Evolutionary conservation across 2,797 vertebrate genomes (phyloP).

Genomic region (Zalophus californianus): DNA sequence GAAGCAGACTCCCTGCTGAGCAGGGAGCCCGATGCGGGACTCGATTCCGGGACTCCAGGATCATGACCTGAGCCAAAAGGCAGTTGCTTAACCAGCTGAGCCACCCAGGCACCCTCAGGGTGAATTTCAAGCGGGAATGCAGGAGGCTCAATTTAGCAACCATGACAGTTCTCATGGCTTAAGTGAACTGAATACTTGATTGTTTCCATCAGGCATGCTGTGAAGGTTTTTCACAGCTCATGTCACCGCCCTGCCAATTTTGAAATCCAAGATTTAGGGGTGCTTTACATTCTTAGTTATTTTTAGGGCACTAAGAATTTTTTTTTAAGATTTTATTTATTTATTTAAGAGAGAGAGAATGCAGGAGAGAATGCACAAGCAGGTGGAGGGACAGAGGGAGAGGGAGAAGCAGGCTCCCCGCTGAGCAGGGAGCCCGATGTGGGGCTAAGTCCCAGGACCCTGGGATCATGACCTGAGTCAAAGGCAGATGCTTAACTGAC

Average conservation of each 20-base stretch:
- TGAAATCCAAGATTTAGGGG: neutral
- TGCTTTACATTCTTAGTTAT: neutral
- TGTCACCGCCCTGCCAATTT: neutral
- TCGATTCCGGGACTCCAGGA: too few species aligned
- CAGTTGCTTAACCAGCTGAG: too few species aligned
- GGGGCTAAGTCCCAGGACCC: neutral
- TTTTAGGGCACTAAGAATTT: neutral
- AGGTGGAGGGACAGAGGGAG: neutral
- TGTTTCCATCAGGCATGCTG: neutral
- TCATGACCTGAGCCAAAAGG: too few species aligned
- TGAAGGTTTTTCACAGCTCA: neutral
- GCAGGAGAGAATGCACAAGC: neutral
- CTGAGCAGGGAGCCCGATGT: too few species aligned
- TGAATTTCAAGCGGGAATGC: neutral
- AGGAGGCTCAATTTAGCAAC: neutral
- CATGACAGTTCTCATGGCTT: neutral
- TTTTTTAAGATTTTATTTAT: neutral
- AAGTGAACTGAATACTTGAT: neutral
- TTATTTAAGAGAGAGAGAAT: neutral
- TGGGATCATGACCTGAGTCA: neutral
- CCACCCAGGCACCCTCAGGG: neutral
- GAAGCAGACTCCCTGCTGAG: too few species aligned
- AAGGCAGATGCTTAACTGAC: neutral
- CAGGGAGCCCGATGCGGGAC: too few species aligned
- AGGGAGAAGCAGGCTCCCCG: neutral